These are phyloP conservation scores for Stenotaenia linearis DNA, from an alignment of 2,888 invertebrate species.

Conservation along the genomic window DNA sequence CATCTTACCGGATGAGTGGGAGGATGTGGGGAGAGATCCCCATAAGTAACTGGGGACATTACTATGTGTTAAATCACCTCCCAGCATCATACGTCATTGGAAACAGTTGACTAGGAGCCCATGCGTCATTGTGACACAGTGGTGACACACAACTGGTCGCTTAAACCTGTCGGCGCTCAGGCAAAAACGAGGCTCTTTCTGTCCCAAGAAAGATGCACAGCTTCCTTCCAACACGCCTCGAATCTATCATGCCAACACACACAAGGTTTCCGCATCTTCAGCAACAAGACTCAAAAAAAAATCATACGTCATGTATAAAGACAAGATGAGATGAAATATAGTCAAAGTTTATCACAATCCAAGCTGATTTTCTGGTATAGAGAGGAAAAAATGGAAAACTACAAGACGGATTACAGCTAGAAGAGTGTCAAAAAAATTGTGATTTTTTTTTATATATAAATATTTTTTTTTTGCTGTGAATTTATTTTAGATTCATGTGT, in stretches of 20 bases:
- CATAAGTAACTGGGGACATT: conserved; percentile 3
- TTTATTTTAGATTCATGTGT: background rate
- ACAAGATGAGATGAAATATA: background rate
- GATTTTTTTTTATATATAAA: background rate
- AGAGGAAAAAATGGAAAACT: background rate
- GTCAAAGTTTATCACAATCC: background rate
- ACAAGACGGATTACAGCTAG: background rate
- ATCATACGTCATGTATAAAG: background rate
- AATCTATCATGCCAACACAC: conserved; percentile 10
- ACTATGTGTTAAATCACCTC: conserved; percentile 26
- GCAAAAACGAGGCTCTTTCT: background rate
- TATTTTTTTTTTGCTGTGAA: background rate
- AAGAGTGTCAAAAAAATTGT: background rate
- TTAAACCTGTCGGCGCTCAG: conserved; percentile 10
- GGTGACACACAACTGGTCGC: conserved; percentile 24
- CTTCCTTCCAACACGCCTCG: conserved; percentile 12
- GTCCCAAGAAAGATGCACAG: conserved; percentile 5
- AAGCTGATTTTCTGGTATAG: background rate
- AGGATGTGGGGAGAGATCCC: background rate
- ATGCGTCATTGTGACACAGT: conserved; percentile 21
- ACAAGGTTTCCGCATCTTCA: background rate
- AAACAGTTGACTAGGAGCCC: conserved; percentile 3
- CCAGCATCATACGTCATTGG: conserved; percentile 3
- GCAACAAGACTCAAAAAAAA: background rate
- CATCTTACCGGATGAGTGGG: background rate